phyloP scores from a whole-genome alignment of 2,113 vertebrate genomes.

The Crotophaga sulcirostris region DNA sequence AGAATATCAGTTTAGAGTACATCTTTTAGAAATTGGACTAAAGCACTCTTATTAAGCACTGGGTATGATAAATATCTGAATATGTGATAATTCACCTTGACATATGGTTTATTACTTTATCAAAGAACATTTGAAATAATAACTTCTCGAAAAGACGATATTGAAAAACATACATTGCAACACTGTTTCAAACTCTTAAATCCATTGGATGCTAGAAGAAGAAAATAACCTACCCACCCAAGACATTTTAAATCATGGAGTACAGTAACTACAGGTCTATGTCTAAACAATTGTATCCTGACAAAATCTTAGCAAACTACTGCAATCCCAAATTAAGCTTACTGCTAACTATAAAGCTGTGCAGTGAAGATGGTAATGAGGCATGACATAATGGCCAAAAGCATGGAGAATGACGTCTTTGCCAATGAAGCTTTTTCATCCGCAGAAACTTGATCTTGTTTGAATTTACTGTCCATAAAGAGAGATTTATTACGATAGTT shows the following conservation, averaged over 20 bases:
- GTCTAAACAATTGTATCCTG: background rate
- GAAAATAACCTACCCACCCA: background rate
- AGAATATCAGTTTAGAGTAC: background rate
- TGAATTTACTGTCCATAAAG: constrained; percentile 50
- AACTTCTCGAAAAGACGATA: constrained; percentile 15
- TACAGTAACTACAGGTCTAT: background rate
- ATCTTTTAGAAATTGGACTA: background rate
- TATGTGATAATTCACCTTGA: background rate
- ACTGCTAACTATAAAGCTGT: background rate
- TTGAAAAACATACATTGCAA: background rate
- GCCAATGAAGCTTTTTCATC: constrained; percentile 17
- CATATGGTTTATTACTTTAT: constrained; percentile 23
- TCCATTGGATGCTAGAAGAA: background rate
- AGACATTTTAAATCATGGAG: background rate
- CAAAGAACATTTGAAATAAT: background rate
- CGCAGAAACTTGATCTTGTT: constrained; percentile 20
- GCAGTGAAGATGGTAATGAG: constrained; percentile 8
- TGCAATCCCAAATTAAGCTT: constrained; percentile 1
- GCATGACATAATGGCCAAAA: constrained; percentile 24
- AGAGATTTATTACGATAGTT: constrained; percentile 23
- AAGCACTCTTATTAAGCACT: background rate
- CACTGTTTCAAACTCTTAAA: background rate
- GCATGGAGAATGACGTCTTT: constrained; percentile 29
- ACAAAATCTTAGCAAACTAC: background rate
- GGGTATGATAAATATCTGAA: background rate